Base-by-base conservation (phyloP, 2,113 vertebrate genomes). In the Ranitomeya variabilis region DNA sequence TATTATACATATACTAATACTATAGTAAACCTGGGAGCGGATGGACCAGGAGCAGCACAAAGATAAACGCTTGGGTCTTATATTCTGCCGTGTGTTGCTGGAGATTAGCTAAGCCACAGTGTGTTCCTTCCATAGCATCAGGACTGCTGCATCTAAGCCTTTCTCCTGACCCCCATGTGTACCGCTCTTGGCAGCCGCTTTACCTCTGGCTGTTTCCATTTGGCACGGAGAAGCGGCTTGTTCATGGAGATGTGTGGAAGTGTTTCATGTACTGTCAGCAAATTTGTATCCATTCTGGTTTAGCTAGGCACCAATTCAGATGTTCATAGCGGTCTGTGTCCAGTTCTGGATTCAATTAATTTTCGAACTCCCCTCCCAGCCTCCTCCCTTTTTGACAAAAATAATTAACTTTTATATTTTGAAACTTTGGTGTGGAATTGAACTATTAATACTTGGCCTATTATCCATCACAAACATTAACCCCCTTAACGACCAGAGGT, bases 141-240 rank as follows among this genome's bases (percentile, higher is more conserved):
- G 59, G 80, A 83, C 80, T n/a, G 80, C 80, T 83, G 82, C 16
- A 64, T 84, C 55, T 11, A 67, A 83, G 80, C 80, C 60, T 66
- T 66, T 67, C 51, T 55, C 23, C 82, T 23, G 51, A 16, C 66
- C 64, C 57, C 81, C 21, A 12, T 84, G 51, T 71, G 51, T 67
- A 45, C 64, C 11, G 18, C 45, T 69, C 45, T 69, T 84, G 81
- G 81, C 81, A 84, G 82, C 52, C 4, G 7, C 82, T 23, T 83
- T 67, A 83, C 81, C 64, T 67, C 81, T 67, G 51, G 62, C 81
- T 67, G 81, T 52, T 83, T 84, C 64, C 64, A 71, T 84, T 69
- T 84, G 82, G 64, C 82, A 0, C 55, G 18, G 51, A 26, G 19
- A 69, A 54, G n/a, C 14, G 37, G 15, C 66, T 15, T 55, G 62